Evolutionary conservation across 1,140 invertebrate genomes (phyloP), one percentile per base, ranked within the genome.

Genomic region (Lordiphosa mommai): DNA sequence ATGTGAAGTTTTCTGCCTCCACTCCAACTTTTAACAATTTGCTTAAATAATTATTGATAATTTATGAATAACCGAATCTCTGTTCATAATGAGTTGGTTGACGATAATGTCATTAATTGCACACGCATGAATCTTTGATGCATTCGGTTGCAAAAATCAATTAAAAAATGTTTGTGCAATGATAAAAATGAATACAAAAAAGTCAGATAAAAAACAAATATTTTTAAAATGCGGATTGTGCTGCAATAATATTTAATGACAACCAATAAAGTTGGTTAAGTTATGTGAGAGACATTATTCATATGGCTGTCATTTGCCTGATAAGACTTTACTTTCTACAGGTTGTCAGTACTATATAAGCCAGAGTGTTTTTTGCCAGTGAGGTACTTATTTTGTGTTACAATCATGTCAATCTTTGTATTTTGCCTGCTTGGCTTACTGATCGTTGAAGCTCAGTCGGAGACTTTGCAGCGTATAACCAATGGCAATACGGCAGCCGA

Each of bases 111-210:
- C 73, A 79, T 79, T 79, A 79, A 79, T 79, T 79, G 73, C 63
- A 56, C 36, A 70, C 48, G 67, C 71, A 84, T 82, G 71, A 74
- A 82, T 76, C 50, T 84, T 82, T 82, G 74, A 76, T 80, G 77
- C 76, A 76, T 60, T 71, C 61, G 66, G 65, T 67, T 76, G 76
- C 66, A 30, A 67, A 76, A 82, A 80, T 82, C 77, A 80, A 82
- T 80, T 80, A 76, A 76, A 82, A n/a, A n/a, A n/a, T n/a, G n/a
- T n/a, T n/a, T 61, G 71, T 67, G 8, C 12, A 20, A 41, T 13
- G 23, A 20, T 23, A 33, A 59, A 29, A 13, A 14, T 36, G 14
- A 10, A 27, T 12, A 27, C 7, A 29, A 43, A 43, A 13, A 27
- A 43, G 40, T 43, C 17, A 43, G 40, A 43, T 10, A 9, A 38